These are phyloP conservation scores for Leptinotarsa tumamoca DNA, from an alignment of 2,888 invertebrate species.

Conservation along the genomic window DNA sequence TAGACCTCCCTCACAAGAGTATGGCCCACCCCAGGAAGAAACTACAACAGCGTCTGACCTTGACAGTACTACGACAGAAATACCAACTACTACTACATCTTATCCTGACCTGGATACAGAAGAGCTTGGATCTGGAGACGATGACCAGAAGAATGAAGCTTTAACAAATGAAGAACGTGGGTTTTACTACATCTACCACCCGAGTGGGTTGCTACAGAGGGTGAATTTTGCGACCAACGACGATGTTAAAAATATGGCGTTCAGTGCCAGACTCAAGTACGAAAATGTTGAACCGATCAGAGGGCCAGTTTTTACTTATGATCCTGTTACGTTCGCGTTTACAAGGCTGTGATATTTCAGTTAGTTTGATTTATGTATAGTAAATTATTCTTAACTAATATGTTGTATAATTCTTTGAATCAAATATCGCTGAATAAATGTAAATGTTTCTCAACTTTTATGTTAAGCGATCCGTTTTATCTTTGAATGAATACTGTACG, in stretches of 20 bases:
- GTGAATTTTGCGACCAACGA: conserved; percentile 73
- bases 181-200: conserved; percentile 75
- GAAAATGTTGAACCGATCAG: conserved; percentile 73
- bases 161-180: conserved; percentile 64
- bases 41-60: conserved; percentile 49
- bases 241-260: conserved; percentile 72
- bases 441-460: too few species aligned
- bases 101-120: conserved; percentile 43
- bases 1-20: conserved; percentile 26
- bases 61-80: conserved; percentile 24
- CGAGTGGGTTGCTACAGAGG: conserved; percentile 73
- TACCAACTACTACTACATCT: neutral
- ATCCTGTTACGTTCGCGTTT: conserved; percentile 51
- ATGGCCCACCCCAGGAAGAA: conserved; percentile 55
- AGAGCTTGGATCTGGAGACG: conserved; percentile 30
- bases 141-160: conserved; percentile 11
- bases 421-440: neutral
- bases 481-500: too few species aligned
- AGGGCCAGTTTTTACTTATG: conserved; percentile 72
- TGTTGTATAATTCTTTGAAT: neutral
- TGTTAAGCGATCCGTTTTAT: too few species aligned
- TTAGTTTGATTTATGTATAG: neutral
- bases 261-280: conserved; percentile 75
- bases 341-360: conserved; percentile 6
- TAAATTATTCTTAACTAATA: neutral